A percentile compares a stretch with the other conserved stretches of the same genome.
phyloP scores from a whole-genome alignment of 2,113 vertebrate species.

The Ailuropoda melanoleuca region DNA sequence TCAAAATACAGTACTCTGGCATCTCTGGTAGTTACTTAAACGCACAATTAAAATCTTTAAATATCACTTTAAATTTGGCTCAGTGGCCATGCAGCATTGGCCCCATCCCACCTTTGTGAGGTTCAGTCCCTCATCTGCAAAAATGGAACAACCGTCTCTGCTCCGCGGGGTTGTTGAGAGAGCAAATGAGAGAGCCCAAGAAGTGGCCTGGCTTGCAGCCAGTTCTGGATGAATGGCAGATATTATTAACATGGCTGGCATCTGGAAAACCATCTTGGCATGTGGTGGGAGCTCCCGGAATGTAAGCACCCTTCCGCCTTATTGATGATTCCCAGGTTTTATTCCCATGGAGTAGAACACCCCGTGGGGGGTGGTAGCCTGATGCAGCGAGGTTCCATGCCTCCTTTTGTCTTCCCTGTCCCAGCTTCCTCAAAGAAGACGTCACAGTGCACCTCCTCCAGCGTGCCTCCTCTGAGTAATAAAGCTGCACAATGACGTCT shows the following conservation, averaged over 20 bases:
- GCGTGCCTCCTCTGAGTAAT: neutral
- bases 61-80: conserved; percentile 19
- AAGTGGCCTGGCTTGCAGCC: conserved; percentile 12
- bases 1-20: neutral
- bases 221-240: neutral
- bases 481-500: neutral
- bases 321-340: conserved; percentile 9
- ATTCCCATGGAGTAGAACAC: neutral
- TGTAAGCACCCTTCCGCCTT: neutral
- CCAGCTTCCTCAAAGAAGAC: neutral
- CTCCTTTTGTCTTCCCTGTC: neutral
- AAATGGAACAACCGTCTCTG: conserved; percentile 14
- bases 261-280: conserved; percentile 15
- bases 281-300: neutral
- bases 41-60: neutral
- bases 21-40: neutral
- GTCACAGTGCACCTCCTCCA: neutral
- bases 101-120: neutral
- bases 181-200: conserved; percentile 38
- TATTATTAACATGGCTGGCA: neutral
- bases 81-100: neutral
- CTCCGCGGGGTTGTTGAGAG: neutral
- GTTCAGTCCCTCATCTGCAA: conserved; percentile 4
- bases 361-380: neutral
- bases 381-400: neutral